Evolutionary conservation across 2,888 invertebrate species (phyloP).

Genomic region (Vannuccia rotundouncinata): DNA sequence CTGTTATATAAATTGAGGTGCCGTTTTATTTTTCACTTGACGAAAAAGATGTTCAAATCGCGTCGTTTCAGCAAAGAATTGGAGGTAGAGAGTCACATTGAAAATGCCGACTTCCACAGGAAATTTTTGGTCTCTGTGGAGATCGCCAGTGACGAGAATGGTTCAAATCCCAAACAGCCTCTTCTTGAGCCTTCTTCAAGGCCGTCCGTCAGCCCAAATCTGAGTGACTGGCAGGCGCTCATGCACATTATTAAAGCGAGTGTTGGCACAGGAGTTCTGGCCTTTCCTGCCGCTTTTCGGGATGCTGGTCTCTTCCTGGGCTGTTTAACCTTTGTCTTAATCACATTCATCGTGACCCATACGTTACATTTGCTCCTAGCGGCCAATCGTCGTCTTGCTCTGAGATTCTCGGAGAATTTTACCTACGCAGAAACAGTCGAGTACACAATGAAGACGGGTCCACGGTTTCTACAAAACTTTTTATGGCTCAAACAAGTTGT

Average conservation of each 20-base stretch:
- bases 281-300: constrained; percentile 88
- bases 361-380: not conserved
- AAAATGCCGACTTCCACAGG: no score
- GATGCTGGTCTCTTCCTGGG: constrained; percentile 75
- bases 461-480: not conserved
- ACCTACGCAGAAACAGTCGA: not conserved
- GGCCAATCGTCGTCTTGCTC: not conserved
- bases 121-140: no score
- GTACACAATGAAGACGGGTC: not conserved
- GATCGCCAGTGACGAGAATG: no score
- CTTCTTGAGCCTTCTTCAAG: no score
- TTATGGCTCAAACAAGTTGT: not conserved
- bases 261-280: constrained; percentile 87
- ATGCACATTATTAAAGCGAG: constrained; percentile 81
- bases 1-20: no score
- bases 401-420: not conserved
- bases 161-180: no score
- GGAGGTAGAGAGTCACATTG: no score
- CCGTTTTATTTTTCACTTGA: no score
- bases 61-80: no score
- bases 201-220: no score
- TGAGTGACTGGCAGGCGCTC: no score
- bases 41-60: no score
- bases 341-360: not conserved
- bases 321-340: constrained; percentile 8